phyloP scores from a whole-genome alignment of 1,140 invertebrate genomes.

The Pogonomyrmex californicus region DNA sequence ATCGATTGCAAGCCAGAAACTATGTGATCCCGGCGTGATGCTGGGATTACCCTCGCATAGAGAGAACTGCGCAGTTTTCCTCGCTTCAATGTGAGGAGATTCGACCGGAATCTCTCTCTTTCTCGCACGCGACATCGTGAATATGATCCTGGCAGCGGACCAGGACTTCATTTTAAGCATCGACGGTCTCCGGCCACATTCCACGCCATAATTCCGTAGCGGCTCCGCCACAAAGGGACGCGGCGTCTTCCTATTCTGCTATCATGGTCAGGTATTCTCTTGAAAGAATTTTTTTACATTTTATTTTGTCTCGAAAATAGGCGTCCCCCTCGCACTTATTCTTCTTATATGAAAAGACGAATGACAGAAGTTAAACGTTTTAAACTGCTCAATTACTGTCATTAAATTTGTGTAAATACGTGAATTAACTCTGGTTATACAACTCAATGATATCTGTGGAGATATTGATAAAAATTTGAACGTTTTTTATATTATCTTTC shows the following conservation, averaged over 20 bases:
- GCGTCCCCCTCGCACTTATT: neutral
- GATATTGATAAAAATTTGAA: neutral
- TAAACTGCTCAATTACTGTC: neutral
- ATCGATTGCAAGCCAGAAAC: neutral
- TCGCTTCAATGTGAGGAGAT: neutral
- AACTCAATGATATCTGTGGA: neutral
- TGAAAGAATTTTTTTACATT: constrained; percentile 24
- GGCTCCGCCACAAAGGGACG: constrained; percentile 7
- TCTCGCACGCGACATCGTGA: constrained; percentile 16
- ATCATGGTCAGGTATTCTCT: constrained; percentile 20
- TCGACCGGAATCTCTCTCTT: constrained; percentile 15
- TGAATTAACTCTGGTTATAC: neutral
- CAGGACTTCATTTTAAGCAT: constrained; percentile 63
- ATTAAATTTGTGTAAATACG: neutral
- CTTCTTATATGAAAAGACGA: neutral
- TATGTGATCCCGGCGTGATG: neutral
- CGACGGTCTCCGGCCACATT: constrained; percentile 41
- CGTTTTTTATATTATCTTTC: neutral
- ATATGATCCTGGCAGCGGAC: constrained; percentile 67
- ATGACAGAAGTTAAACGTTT: neutral
- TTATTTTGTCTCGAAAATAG: too few species aligned
- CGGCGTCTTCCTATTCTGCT: constrained; percentile 20
- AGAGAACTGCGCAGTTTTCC: constrained; percentile 75
- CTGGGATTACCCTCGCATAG: constrained; percentile 1
- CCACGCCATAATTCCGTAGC: constrained; percentile 25